Conservation (phyloP, 1,140 invertebrate genomes). For the Pygmarrhopalites habei region DNA sequence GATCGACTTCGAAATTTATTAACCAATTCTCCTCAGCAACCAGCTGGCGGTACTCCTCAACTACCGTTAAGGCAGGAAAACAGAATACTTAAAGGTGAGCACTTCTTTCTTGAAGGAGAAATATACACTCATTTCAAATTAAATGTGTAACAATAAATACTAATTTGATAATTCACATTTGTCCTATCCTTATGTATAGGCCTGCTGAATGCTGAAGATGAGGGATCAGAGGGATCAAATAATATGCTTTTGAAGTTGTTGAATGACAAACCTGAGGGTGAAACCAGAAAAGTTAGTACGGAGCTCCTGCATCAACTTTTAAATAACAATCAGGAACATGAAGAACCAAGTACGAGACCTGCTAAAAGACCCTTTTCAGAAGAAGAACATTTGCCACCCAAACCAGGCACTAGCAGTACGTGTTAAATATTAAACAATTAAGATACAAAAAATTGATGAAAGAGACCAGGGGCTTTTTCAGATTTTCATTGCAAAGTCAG, state of each 20-base stretch:
- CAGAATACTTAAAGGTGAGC: slow-evolving; percentile 39
- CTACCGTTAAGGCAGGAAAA: slow-evolving; percentile 19
- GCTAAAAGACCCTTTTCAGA: slow-evolving; percentile 18
- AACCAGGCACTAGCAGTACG: background rate
- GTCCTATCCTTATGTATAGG: slow-evolving; percentile 55
- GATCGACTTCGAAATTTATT: slow-evolving; percentile 59
- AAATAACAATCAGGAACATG: slow-evolving; percentile 41
- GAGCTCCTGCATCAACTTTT: slow-evolving; percentile 73
- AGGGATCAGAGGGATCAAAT: slow-evolving; percentile 57
- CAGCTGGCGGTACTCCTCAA: slow-evolving; percentile 40
- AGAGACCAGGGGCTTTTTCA: too few species aligned
- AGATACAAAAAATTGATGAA: too few species aligned
- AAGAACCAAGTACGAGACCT: background rate
- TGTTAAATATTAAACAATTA: too few species aligned
- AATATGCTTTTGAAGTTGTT: slow-evolving; percentile 73
- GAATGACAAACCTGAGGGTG: slow-evolving; percentile 66
- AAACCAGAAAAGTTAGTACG: slow-evolving; percentile 43
- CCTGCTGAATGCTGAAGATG: slow-evolving; percentile 72
- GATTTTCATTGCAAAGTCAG: too few species aligned
- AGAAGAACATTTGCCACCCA: background rate
- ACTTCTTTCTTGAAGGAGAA: too few species aligned
- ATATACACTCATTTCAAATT: background rate
- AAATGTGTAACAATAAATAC: background rate
- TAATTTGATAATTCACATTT: too few species aligned
- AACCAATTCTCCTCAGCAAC: slow-evolving; percentile 50